Base-by-base conservation (phyloP, 2,888 invertebrate genomes). In the Sesia apiformis region DNA sequence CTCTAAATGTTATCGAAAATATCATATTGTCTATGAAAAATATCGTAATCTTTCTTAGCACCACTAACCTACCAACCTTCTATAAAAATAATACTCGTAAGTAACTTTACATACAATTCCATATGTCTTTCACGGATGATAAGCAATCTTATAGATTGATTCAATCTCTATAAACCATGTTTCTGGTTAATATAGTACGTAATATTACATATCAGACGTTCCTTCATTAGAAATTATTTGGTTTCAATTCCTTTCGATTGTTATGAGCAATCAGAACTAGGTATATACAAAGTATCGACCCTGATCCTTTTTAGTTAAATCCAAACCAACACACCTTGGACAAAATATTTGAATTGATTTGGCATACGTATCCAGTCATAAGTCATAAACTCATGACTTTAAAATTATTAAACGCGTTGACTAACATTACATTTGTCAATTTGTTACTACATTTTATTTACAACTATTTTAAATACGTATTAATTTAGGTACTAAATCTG, bases 1-100 rank as follows among this genome's bases (percentile, higher is more conserved):
- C 81, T 77, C 76, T 79, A 83, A 84, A 84, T 74, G 65, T 69
- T 69, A 74, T 83, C 72, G 65, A 81, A 86, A 81, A 79, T 79
- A 81, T 78, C 64, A 69, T 64, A 84, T 81, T 83, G 74, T 82
- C 81, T 85, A 84, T 81, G 76, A 82, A 85, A 84, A 83, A 87
- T 87, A 85, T 81, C 75, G 66, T 60, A 74, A 63, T 71, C 59
- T 76, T 76, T 78, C 72, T 79, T 85, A 87, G 87, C 87, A 88
- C 88, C 88, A 77, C 85, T 82, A 82, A 65, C 66, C 73, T 77
- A 72, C 67, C n/a, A 46, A 46, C 8, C 8, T 46, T 23, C 23
- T 23, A 23, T 46, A 46, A 46, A 46, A 23, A 23, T 46, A 46
- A 46, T 46, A 46, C n/a, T 8, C 8, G 46, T 46, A 23, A 23